Evolutionary conservation across 2,888 invertebrate genomes (phyloP), one percentile per base, ranked within the genome.

Genomic region (Lasioglossum morio): DNA sequence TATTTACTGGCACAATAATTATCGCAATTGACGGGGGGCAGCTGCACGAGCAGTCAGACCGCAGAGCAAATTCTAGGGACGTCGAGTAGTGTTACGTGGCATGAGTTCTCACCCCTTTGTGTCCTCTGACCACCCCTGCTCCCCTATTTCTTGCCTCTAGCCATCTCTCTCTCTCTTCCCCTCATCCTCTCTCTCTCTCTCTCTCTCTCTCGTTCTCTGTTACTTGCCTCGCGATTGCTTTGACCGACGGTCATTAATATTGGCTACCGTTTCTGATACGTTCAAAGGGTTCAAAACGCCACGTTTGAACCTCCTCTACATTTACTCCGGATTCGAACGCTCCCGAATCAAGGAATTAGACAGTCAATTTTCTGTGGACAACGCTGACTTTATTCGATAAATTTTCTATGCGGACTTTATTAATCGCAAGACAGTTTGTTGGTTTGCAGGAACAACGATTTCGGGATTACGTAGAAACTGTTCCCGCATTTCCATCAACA

Each of bases 1-100:
- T 94, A 92, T 94, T 94, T 94, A 94, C 94, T 92, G 93, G 93
- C 92, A 93, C 94, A 94, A 94, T 94, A 94, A 94, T 94, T 94
- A 94, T 94, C 93, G 90, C 92, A 91, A 94, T 94, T 94, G 94
- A 92, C 90, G 92, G 91, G 60, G 92, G 92, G 91, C 92, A 88
- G 91, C 86, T 89, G 91, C 89, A 91, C 89, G 94, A 94, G 94
- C 94, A 94, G 92, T 92, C 91, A 90, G 87, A 94, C 94, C 94
- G 88, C 94, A 94, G 90, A 90, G 93, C 92, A 93, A 94, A 94
- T 94, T 93, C 92, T 92, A 91, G 92, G 91, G 91, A 91, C 90
- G 89, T 90, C 88, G 92, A 93, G 91, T 91, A 90, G 91, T 85
- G 88, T 92, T 91, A 90, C 90, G 89, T 84, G 85, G 85, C 82